phyloP scores from a whole-genome alignment of 1,140 invertebrate species.

The Euglossa dilemma region DNA sequence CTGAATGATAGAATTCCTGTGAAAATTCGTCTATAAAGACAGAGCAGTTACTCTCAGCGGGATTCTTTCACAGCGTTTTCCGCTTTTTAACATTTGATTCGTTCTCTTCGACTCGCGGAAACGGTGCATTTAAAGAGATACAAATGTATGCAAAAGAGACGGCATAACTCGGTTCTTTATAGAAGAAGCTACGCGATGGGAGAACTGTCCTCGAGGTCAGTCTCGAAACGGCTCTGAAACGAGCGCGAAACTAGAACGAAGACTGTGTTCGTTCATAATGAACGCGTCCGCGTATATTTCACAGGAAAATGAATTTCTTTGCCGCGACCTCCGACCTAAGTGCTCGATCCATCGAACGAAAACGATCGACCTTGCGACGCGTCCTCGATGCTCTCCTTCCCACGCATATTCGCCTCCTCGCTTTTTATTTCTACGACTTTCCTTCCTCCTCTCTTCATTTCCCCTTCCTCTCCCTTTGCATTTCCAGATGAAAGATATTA shows the following conservation, averaged over 20 bases:
- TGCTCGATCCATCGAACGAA: background rate
- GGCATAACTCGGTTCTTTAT: background rate
- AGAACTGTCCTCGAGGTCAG: background rate
- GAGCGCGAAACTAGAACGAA: background rate
- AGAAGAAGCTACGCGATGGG: background rate
- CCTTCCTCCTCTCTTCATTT: background rate
- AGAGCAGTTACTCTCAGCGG: no score
- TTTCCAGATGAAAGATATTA: no score
- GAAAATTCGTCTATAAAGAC: no score
- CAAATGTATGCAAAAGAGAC: background rate
- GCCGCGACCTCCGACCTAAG: background rate
- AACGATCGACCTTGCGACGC: no score
- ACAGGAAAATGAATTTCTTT: slow-evolving; percentile 26
- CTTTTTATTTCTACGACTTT: no score
- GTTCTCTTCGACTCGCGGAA: no score
- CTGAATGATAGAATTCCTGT: no score
- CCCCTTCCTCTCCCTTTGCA: background rate
- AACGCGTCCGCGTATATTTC: background rate
- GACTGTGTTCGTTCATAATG: background rate
- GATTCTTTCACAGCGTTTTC: no score
- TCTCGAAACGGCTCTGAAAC: background rate
- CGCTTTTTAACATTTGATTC: no score
- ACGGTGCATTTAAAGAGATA: no score
- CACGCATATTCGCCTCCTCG: no score
- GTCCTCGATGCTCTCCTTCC: no score